A percentile compares a stretch with the other conserved stretches of the same genome.
These are phyloP conservation scores for Verasper variegatus DNA, from an alignment of 2,113 vertebrate species.

Conservation along the genomic window DNA sequence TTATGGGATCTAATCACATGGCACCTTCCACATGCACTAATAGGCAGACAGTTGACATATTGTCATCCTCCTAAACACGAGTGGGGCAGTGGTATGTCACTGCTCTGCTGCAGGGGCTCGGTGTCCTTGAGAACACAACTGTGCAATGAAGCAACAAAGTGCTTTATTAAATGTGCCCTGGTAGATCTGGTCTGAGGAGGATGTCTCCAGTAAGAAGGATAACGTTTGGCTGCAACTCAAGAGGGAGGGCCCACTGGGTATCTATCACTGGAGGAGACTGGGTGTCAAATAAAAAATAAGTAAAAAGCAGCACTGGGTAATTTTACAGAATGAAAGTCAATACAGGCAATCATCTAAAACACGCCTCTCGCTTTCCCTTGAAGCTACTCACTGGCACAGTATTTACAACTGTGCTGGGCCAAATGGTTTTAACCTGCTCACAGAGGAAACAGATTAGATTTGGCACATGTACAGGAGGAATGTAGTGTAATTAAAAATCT, in stretches of 20 bases:
- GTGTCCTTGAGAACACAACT: constrained; percentile 46
- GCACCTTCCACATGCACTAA: too few species aligned
- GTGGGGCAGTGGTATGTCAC: neutral
- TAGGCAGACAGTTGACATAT: neutral
- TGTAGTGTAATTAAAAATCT: neutral
- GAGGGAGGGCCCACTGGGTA: constrained; percentile 22
- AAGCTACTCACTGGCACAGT: neutral
- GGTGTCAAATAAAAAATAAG: constrained; percentile 46
- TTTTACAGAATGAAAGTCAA: constrained; percentile 59
- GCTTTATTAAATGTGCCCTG: constrained; percentile 47
- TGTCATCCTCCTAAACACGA: neutral
- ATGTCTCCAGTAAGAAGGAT: constrained; percentile 25
- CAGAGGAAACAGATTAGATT: neutral
- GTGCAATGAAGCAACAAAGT: constrained; percentile 52
- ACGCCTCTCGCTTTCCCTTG: constrained; percentile 17
- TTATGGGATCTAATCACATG: neutral
- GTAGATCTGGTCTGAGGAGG: constrained; percentile 33
- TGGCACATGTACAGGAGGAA: neutral
- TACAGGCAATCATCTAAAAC: constrained; percentile 49
- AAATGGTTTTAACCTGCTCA: constrained; percentile 5
- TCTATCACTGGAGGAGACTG: constrained; percentile 60
- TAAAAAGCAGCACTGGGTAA: constrained; percentile 42
- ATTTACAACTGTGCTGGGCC: constrained; percentile 1
- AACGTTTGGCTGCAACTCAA: constrained; percentile 46
- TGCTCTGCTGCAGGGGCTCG: neutral